Evolutionary conservation across 2,113 vertebrate species (phyloP), one percentile per base, ranked within the genome.

Genomic region (Caracal caracal): DNA sequence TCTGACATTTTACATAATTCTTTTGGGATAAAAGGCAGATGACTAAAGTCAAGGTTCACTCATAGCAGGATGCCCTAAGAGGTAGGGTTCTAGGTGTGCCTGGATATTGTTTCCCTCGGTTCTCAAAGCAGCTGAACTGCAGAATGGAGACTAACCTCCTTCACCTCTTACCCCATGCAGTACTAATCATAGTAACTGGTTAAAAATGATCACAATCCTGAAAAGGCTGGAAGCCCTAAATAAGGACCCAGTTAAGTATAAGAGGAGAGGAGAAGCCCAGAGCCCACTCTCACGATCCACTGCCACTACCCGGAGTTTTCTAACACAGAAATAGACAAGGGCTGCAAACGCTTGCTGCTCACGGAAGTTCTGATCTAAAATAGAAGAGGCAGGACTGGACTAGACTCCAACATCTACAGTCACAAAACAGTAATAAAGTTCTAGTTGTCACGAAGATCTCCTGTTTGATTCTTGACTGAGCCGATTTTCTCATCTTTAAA

Each of bases 131-230:
- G 68, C 40, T 86, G 49, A 85, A 75, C 28, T 28, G 10, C 13
- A 73, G 33, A 20, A 84, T 11, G 5, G n/a, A 68, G 37, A 75
- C 71, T 30, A 89, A 68, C 19, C 43, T 47, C 16, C 75, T 82
- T 73, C 88, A 0, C 8, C 51, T 70, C n/a, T 5, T 49, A 92
- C 16, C 8, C 26, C 59, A 66, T 13, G 22, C 35, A 88, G 22
- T 30, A 88, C 28, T 79, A 97, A 89, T 71, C 20, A 28, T 10
- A 76, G 84, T 80, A 96, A 5, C n/a, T 82, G 19, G 28, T 84
- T 96, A 95, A 93, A 94, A 90, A 96, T 82, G 94, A 90, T 89
- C 26, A 79, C 10, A 94, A 82, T 51, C 61, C 90, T 28, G 33
- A 95, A 90, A 78, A 88, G 37, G 15, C 37, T 73, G 17, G 30